Base-by-base conservation (phyloP, 2,113 vertebrate species). In the Hipposideros armiger region DNA sequence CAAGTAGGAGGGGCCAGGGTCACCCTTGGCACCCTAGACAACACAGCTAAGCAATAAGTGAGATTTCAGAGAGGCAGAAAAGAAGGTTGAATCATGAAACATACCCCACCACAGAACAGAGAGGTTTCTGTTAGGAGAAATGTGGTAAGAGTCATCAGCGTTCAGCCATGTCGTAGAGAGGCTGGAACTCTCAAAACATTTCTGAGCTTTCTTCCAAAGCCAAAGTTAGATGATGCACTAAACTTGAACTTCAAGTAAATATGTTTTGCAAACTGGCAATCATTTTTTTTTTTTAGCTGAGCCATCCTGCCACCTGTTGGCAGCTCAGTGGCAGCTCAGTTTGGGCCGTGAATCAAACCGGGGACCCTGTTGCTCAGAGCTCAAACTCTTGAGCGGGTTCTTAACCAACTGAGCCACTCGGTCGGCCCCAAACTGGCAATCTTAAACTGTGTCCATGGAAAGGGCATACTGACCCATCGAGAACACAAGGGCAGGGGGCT, bases 181-280 rank as follows among this genome's bases (percentile, higher is more conserved):
- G 5, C 17, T 58, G 9, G 7, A 28, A 30, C 20, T 36, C 47
- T 50, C 47, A 56, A 36, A 72, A 50, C 13, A 58, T 32, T 32
- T 69, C 45, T 76, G 60, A 74, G 64, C 58, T 80, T 81, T 40
- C 28, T 67, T 32, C 11, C 19, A 62, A 56, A 40, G 76, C 26
- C 80, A 77, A 95, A 45, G 47, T 40, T n/a, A 66, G 13, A 36
- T 42, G 67, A 56, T 47, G 42, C 22, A 8, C 36, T 76, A 54
- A 84, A 47, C 20, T 45, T 84, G 74, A 94, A 82, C 40, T 83
- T 93, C 16, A 28, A 72, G 56, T 73, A 94, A 78, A 50, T 17
- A 26, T n/a, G n/a, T 36, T 81, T 89, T 60, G 47, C 67, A 78
- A 91, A 80, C 32, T 87, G 15, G 15, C 4, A 19, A 11, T 64